Evolutionary conservation across 2,113 vertebrate genomes (phyloP), one percentile per base, ranked within the genome.

Genomic region (Pitta sordida): DNA sequence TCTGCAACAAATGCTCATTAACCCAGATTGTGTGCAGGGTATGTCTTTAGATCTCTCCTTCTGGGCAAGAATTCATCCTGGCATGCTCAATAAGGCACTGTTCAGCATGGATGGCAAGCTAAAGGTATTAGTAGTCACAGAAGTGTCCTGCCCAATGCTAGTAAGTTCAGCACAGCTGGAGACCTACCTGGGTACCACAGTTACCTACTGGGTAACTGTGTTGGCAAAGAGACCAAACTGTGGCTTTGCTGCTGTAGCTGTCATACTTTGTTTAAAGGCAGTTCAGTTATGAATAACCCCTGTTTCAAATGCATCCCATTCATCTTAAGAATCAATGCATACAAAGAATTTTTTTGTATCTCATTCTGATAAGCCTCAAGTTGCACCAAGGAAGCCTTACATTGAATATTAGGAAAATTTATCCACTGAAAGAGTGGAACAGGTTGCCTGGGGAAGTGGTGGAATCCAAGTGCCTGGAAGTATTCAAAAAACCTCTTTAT

Each of bases 401-500:
- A 18, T 43, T 41, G 63, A 16, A 19, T 43, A 27, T 36, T 69
- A 62, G 34, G 34, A 62, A 55, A 55, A 13, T 11, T 36, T 55
- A 8, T 2, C 48, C 34, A 32, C 26, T 69, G 63, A 55, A 13
- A 19, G 26, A 4, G 5, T 55, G 39, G 48, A 76, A 48, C 34
- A 62, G 13, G 24, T 17, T 53, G 39, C 24, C 13, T 4, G 4
- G 34, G 26, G 24, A 41, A 49, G 30, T 62, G 18, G 26, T 48
- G 18, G 63, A 48, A 69, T 36, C 41, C 19, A 0, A 0, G 53
- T 48, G 39, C 30, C 21, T 55, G 48, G 24, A 69, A 49, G 34
- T 55, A 30, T 36, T 83, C 21, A 69, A n/a, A 49, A 62, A 69
- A 55, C 18, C 2, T 22, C 30, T 22, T 6, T 26, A 8, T 32